Conservation (phyloP, 2,888 invertebrate genomes). For the Teleogryllus oceanicus region DNA sequence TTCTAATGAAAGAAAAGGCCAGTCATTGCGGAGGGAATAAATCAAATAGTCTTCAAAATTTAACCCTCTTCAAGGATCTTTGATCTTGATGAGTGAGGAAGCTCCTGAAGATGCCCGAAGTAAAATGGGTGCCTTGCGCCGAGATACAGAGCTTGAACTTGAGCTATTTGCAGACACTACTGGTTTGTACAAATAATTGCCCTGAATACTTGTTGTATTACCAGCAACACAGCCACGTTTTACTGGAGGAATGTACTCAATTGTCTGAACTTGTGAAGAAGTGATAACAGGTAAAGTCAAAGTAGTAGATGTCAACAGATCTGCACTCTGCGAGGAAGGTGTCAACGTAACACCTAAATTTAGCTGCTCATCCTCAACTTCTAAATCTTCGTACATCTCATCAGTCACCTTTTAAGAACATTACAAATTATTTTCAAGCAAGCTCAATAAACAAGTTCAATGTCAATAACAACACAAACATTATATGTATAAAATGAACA, state of each 20-base stretch:
- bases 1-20: neutral
- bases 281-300: conserved; percentile 27
- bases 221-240: conserved; percentile 8
- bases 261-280: conserved; percentile 20
- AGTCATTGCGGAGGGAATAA: neutral
- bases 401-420: conserved; percentile 45
- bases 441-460: no score
- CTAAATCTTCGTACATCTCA: conserved; percentile 70
- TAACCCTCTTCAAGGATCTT: conserved; percentile 30
- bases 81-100: conserved; percentile 35
- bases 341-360: conserved; percentile 38
- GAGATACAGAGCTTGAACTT: conserved; percentile 19
- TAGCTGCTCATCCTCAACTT: conserved; percentile 60
- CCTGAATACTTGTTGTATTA: conserved; percentile 35
- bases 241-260: conserved; percentile 9
- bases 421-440: no score
- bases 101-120: conserved; percentile 32
- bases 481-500: no score
- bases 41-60: neutral
- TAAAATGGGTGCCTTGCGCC: conserved; percentile 34
- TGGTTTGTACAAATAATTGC: conserved; percentile 40
- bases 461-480: no score
- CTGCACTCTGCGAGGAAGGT: conserved; percentile 27
- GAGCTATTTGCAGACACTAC: conserved; percentile 30
- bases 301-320: conserved; percentile 28